Conservation (phyloP, 1,140 invertebrate genomes). For the Meloidogyne exigua region DNA sequence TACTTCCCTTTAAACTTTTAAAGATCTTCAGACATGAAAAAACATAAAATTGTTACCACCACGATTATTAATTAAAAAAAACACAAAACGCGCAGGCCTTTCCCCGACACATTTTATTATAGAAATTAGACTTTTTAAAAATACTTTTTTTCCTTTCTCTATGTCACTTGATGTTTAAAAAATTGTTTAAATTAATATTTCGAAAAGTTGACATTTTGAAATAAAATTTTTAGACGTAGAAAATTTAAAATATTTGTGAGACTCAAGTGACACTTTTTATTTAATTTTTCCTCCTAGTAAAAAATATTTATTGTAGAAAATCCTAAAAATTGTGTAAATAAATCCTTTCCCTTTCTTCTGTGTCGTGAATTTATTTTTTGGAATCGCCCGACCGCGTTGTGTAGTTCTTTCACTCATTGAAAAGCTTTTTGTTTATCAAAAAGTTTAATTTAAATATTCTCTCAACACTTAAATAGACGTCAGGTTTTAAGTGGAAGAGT, state of each 20-base stretch:
- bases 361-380: background rate
- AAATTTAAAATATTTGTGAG: background rate
- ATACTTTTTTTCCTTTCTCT: background rate
- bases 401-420: background rate
- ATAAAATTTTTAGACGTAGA: background rate
- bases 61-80: constrained; percentile 3
- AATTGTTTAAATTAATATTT: background rate
- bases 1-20: background rate
- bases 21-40: background rate
- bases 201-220: background rate
- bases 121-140: background rate
- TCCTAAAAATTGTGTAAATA: no score
- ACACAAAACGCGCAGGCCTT: background rate
- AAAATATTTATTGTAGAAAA: no score
- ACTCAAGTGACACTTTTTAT: no score
- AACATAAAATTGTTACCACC: background rate
- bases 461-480: no score
- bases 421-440: background rate
- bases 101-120: constrained; percentile 1
- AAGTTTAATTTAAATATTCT: background rate
- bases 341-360: background rate
- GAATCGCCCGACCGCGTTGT: background rate
- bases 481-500: no score
- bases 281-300: background rate
- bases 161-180: background rate